These are phyloP conservation scores for Helarctos malayanus DNA, from an alignment of 2,797 vertebrate genomes.

Conservation along the genomic window DNA sequence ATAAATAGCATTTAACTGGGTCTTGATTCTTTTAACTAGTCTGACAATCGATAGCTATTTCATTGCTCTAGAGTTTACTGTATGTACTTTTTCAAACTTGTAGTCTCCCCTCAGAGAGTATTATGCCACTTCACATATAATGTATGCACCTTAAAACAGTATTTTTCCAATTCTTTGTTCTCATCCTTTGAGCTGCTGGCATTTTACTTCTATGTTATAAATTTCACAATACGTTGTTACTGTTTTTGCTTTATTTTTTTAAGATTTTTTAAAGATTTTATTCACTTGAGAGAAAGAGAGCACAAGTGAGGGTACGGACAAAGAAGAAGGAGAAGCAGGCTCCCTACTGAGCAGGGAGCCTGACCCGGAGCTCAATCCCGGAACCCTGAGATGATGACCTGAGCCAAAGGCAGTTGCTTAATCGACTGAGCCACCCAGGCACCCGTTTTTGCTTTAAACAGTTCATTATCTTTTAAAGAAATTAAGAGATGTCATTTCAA, in stretches of 20 bases:
- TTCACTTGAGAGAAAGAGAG: not conserved
- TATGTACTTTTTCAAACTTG: not conserved
- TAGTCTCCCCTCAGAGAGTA: not conserved
- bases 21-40: not conserved
- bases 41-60: not conserved
- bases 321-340: too few species aligned
- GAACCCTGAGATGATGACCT: not conserved
- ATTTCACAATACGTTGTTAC: not conserved
- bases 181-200: not conserved
- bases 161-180: not conserved
- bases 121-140: not conserved
- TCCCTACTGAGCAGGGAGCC: too few species aligned
- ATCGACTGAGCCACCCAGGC: not conserved
- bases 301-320: not conserved
- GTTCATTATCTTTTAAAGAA: not conserved
- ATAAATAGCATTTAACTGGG: slow-evolving; percentile 5
- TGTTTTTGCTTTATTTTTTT: not conserved
- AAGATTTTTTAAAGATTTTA: not conserved
- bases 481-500: not conserved
- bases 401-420: not conserved
- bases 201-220: not conserved
- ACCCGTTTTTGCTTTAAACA: not conserved
- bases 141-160: not conserved
- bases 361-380: not conserved
- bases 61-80: not conserved